Base-by-base conservation (phyloP, 2,797 vertebrate genomes). In the Myripristis murdjan region DNA sequence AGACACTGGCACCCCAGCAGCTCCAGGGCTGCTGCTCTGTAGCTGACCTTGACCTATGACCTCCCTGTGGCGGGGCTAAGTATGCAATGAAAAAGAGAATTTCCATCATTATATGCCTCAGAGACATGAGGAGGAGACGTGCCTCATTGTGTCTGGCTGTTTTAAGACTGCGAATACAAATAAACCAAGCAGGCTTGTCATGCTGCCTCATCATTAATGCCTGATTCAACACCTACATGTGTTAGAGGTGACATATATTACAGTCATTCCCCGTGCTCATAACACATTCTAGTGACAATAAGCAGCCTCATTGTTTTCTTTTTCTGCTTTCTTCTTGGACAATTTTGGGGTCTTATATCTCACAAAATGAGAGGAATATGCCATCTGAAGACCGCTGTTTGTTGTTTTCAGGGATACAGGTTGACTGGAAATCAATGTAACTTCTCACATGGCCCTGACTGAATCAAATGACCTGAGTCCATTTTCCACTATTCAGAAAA, bases 11-110 rank as follows among this genome's bases (percentile, higher is more conserved):
- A 14, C 16, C 22, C 20, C 20, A 20, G 20, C 20, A 20, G 20
- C 20, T n/a, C n/a, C n/a, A n/a, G n/a, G n/a, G n/a, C n/a, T n/a
- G n/a, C n/a, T n/a, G n/a, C n/a, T n/a, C n/a, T 20, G 20, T 2
- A 28, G 28, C 28, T 20, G 64, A 73, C 16, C 39, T 22, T 64
- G 58, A 69, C 67, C 65, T 68, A 7, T 63, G 63, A 75, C 59
- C 63, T 73, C 31, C 9, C 1, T 0, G 10, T 70, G 31, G 22
- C 31, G 15, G 51, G 44, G 46, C n/a, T n/a, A n/a, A n/a, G n/a
- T n/a, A n/a, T n/a, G 44, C 4, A 22, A 41, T 7, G 16, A 46
- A 66, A 58, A 49, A 5, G 0, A n/a, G 41, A 2, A 41, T 46
- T 65, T 60, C 23, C 10, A 7, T 23, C 20, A 49, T 23, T 49